These are phyloP conservation scores for Chrysodeixis includens DNA, from an alignment of 2,888 invertebrate species.

Conservation along the genomic window DNA sequence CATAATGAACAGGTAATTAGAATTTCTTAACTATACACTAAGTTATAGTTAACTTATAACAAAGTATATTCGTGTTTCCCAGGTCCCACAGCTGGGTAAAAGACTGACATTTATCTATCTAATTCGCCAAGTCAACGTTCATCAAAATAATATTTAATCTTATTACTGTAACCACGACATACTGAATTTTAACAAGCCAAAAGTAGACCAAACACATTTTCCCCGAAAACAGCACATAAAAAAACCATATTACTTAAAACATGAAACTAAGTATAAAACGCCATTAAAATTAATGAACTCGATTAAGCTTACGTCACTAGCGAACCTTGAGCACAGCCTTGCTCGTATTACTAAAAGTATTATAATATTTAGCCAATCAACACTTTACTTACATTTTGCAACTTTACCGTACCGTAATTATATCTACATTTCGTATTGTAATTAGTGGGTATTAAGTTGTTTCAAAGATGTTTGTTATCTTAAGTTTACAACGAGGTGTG, in stretches of 20 bases:
- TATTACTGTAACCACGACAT: too few species aligned
- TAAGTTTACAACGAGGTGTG: too few species aligned
- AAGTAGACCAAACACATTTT: neutral
- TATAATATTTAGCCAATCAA: conserved; percentile 38
- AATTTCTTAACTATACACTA: too few species aligned
- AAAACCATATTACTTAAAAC: neutral
- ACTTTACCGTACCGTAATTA: conserved; percentile 23
- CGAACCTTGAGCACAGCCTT: conserved; percentile 51
- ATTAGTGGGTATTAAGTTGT: conserved; percentile 21
- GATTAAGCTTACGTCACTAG: conserved; percentile 40
- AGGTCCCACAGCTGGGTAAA: too few species aligned
- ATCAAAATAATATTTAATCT: too few species aligned
- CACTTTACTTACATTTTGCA: conserved; percentile 31
- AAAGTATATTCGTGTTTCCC: too few species aligned
- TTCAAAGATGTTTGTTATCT: neutral
- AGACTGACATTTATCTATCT: too few species aligned
- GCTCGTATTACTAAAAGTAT: conserved; percentile 37
- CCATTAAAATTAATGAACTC: conserved; percentile 43
- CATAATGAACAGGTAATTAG: too few species aligned
- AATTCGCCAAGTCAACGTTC: too few species aligned
- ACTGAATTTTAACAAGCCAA: too few species aligned
- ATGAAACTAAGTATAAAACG: conserved; percentile 9
- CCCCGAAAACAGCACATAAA: neutral
- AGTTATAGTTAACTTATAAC: too few species aligned
- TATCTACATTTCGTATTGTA: conserved; percentile 20